Evolutionary conservation across 2,797 vertebrate species (phyloP).

Genomic region (Strix occidentalis): DNA sequence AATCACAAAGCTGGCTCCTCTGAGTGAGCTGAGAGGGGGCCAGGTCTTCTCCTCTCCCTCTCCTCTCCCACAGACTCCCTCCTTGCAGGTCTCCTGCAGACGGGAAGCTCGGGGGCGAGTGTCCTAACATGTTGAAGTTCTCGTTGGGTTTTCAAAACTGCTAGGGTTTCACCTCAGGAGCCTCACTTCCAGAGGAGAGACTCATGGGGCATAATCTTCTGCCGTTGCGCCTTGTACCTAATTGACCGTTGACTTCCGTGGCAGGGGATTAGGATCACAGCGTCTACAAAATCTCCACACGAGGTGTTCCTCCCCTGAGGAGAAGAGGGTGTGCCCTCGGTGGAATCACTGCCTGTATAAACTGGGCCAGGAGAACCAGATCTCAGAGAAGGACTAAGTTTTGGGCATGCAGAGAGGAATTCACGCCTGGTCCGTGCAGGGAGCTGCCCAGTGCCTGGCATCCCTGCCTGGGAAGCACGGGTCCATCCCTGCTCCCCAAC

Average conservation of each 20-base stretch:
- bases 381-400: not conserved
- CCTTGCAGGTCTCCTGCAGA: not conserved
- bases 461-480: not conserved
- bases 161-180: not conserved
- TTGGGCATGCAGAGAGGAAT: not conserved
- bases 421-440: accelerated
- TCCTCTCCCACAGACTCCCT: not conserved
- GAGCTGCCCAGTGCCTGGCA: not conserved
- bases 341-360: not conserved
- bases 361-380: not conserved
- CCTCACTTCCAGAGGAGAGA: not conserved
- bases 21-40: accelerated
- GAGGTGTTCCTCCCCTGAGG: not conserved
- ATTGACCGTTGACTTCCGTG: not conserved
- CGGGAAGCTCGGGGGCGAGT: not conserved
- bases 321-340: accelerated
- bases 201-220: not conserved
- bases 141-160: not conserved
- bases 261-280: not conserved
- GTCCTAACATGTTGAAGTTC: not conserved
- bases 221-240: too few relatives aligned
- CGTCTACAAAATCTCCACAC: accelerated
- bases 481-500: not conserved
- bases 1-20: not conserved
- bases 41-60: not conserved